Conservation (phyloP, 2,888 invertebrate species). For the Nemotelus nigrinus region DNA sequence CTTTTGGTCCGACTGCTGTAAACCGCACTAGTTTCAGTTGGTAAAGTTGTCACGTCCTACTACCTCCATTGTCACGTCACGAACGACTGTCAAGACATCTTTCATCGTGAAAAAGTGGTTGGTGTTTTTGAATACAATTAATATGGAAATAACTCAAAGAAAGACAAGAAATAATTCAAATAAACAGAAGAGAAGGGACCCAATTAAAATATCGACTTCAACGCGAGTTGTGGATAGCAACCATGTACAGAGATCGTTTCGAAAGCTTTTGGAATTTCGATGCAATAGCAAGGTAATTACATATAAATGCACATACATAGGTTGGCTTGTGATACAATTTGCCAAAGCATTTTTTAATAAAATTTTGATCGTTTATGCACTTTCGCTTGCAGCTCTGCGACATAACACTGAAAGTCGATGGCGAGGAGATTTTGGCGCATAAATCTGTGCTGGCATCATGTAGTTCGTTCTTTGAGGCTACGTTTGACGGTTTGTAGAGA, state of each 20-base stretch:
- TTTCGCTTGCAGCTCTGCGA: conserved; percentile 7
- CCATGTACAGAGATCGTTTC: conserved; percentile 9
- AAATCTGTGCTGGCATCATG: conserved; percentile 16
- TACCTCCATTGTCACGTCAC: too few species aligned
- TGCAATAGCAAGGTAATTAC: not conserved
- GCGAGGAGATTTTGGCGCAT: conserved; percentile 5
- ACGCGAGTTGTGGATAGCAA: not conserved
- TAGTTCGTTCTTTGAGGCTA: conserved; percentile 21
- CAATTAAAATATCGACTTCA: conserved; percentile 4
- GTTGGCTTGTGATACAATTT: too few species aligned
- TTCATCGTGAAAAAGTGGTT: too few species aligned
- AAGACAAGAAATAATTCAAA: too few species aligned
- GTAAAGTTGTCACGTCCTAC: too few species aligned
- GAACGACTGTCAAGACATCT: too few species aligned
- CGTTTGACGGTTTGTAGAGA: conserved; percentile 14
- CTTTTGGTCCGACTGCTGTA: too few species aligned
- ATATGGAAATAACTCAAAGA: too few species aligned
- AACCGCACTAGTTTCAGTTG: too few species aligned
- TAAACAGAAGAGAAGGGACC: not conserved
- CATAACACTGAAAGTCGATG: conserved; percentile 3
- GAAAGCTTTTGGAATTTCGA: conserved; percentile 6
- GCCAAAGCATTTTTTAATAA: too few species aligned
- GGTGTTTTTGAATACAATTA: too few species aligned
- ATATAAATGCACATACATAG: not conserved
- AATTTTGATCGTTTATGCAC: too few species aligned